Evolutionary conservation across 2,888 invertebrate species (phyloP).

Genomic region (Pseudococcus longispinus): DNA sequence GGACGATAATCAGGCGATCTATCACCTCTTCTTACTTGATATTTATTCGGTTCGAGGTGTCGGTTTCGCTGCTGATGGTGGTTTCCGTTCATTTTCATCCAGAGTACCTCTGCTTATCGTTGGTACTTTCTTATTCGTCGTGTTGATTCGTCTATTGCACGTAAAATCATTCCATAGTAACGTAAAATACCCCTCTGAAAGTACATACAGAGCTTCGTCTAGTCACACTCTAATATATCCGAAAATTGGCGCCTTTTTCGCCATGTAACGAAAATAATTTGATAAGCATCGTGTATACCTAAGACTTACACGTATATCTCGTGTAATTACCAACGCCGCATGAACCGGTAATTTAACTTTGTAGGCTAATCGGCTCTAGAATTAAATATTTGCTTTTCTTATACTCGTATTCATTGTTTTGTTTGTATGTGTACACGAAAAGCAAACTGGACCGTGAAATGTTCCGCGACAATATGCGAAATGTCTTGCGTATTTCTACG

Average conservation of each 20-base stretch:
- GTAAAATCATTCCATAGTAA: conserved; percentile 25
- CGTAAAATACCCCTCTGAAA: background rate
- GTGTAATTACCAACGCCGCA: background rate
- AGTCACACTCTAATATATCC: conserved; percentile 28
- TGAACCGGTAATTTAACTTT: conserved; percentile 15
- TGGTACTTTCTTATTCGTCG: background rate
- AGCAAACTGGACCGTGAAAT: conserved; percentile 41
- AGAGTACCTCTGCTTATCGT: background rate
- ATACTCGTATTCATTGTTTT: background rate
- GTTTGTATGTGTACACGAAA: background rate
- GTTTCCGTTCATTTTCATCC: conserved; percentile 9
- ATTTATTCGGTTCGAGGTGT: background rate
- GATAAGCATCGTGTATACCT: conserved; percentile 16
- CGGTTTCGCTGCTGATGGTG: no score
- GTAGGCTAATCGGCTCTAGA: conserved; percentile 6
- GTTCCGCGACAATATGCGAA: conserved; percentile 36
- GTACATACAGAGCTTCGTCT: background rate
- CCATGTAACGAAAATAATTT: background rate
- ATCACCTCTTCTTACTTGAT: conserved; percentile 29
- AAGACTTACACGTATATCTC: background rate
- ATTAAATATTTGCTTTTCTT: conserved; percentile 35
- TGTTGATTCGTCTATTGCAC: background rate
- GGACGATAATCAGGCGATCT: conserved; percentile 21
- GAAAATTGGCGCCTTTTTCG: background rate
- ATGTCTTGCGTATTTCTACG: background rate